Conservation (phyloP, 2,888 invertebrate species). For the Halictus ligatus region DNA sequence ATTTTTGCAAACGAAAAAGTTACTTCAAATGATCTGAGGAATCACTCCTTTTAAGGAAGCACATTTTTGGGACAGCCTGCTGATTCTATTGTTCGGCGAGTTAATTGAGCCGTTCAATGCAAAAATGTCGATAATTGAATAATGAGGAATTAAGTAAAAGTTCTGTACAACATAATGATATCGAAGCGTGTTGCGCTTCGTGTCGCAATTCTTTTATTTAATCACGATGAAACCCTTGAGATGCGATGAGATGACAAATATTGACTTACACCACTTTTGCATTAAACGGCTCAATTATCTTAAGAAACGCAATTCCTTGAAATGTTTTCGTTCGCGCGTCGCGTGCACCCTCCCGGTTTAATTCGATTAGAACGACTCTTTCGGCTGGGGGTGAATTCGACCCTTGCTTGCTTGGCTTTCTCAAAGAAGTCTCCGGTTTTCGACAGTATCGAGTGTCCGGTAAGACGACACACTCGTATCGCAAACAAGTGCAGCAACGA, state of each 20-base stretch:
- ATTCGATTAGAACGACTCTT: constrained; percentile 48
- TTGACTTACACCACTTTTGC: not conserved
- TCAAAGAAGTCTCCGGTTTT: constrained; percentile 60
- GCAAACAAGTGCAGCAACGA: constrained; percentile 39
- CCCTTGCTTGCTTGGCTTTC: constrained; percentile 51
- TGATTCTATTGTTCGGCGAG: too few species aligned
- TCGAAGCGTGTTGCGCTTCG: not conserved
- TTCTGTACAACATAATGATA: not conserved
- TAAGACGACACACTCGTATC: constrained; percentile 59
- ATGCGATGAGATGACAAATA: not conserved
- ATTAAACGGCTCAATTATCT: not conserved
- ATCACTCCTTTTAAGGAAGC: too few species aligned
- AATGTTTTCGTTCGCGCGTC: constrained; percentile 12
- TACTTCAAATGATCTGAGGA: too few species aligned
- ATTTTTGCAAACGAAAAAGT: too few species aligned
- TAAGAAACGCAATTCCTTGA: constrained; percentile 22
- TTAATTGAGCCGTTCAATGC: too few species aligned
- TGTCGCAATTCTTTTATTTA: not conserved
- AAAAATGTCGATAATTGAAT: too few species aligned
- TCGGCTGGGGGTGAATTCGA: constrained; percentile 46
- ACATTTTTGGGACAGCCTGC: too few species aligned
- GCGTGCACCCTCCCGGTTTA: constrained; percentile 28
- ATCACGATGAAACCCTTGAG: not conserved
- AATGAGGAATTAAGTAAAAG: not conserved
- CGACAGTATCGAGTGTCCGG: constrained; percentile 66